A percentile compares a stretch with the other conserved stretches of the same genome.
Evolutionary conservation across 2,113 vertebrate genomes (phyloP).

Genomic region (Passer domesticus): DNA sequence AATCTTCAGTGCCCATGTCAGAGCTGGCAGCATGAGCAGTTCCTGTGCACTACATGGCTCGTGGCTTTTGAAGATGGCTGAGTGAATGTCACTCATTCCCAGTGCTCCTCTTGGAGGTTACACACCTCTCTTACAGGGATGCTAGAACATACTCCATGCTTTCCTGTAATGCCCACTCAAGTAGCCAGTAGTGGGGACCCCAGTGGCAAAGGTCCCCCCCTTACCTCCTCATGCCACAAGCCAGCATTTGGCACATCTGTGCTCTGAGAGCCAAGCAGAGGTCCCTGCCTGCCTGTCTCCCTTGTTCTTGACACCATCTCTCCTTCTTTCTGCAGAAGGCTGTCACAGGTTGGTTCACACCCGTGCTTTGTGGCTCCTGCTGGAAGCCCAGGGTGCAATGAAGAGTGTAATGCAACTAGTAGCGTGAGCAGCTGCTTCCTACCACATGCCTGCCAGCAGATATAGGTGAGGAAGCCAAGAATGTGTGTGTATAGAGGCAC

Average conservation of each 20-base stretch:
- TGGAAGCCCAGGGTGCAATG: neutral
- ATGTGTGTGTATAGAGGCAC: neutral
- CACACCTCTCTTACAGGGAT: neutral
- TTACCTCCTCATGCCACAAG: neutral
- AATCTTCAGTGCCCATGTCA: neutral
- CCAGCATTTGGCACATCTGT: neutral
- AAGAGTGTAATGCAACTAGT: neutral
- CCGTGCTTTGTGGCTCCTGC: neutral
- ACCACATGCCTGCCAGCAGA: neutral
- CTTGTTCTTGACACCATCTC: neutral
- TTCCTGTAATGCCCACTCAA: neutral
- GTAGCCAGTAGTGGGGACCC: neutral
- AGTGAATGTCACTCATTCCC: neutral
- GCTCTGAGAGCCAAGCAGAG: neutral
- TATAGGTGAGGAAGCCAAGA: slow-evolving; percentile 2
- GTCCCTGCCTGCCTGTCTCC: neutral
- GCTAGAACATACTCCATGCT: neutral
- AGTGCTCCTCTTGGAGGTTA: neutral
- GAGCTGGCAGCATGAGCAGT: neutral
- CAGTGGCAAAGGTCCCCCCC: neutral
- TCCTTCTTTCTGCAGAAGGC: neutral
- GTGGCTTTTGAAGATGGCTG: neutral
- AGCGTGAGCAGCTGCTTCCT: slow-evolving; percentile 39
- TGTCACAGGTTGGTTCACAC: neutral
- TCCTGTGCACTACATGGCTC: neutral